These are phyloP conservation scores for Cryptus armator DNA, from an alignment of 2,888 invertebrate genomes.

Conservation along the genomic window DNA sequence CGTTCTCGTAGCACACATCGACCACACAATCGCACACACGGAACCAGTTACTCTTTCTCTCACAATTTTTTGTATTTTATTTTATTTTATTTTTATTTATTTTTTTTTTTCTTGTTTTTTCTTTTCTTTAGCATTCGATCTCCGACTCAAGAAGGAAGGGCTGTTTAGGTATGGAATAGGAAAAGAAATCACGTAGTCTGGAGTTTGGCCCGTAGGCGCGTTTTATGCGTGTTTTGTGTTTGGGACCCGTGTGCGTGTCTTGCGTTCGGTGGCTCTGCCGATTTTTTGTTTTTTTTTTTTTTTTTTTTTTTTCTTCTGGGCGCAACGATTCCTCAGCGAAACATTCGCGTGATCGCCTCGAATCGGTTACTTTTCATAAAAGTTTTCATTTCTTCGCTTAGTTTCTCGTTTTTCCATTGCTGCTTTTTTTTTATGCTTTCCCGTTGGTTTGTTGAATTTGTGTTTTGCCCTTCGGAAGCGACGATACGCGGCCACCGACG, in stretches of 20 bases:
- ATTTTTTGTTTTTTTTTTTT: conserved; percentile 19
- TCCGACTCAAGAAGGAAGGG: conserved; percentile 17
- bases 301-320: neutral
- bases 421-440: conserved; percentile 19
- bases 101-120: neutral
- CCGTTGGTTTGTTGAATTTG: conserved; percentile 43
- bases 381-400: neutral
- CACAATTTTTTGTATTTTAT: conserved; percentile 14
- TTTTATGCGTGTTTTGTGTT: conserved; percentile 12
- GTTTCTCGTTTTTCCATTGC: conserved; percentile 6
- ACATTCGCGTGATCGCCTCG: neutral
- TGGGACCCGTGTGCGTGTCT: conserved; percentile 13
- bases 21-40: conserved; percentile 1
- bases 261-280: conserved; percentile 23
- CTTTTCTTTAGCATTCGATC: conserved; percentile 11
- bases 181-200: conserved; percentile 37
- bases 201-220: conserved; percentile 27
- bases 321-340: neutral
- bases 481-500: conserved; percentile 59
- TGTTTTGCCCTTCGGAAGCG: conserved; percentile 50
- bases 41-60: conserved; percentile 6
- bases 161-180: neutral
- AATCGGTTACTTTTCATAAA: conserved; percentile 4
- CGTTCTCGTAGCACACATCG: conserved; percentile 17
- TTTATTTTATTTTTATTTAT: neutral